phyloP scores from a whole-genome alignment of 1,140 invertebrate species.

The Tribolium castaneum region DNA sequence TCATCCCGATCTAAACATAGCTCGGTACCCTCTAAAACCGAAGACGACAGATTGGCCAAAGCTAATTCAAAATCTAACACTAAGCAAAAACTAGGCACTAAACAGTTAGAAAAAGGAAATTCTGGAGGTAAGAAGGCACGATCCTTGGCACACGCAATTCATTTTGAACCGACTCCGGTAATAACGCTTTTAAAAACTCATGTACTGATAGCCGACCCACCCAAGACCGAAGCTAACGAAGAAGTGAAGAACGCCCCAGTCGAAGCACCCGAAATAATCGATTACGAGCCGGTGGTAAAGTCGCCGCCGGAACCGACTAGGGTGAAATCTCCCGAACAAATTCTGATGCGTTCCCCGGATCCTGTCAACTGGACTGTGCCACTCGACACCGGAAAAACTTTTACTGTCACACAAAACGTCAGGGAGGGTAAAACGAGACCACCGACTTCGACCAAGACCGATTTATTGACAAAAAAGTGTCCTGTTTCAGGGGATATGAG shows the following conservation, averaged over 20 bases:
- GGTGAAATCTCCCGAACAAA: conserved; percentile 92
- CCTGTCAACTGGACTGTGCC: conserved; percentile 95
- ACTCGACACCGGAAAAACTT: conserved; percentile 91
- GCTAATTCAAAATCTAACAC: conserved; percentile 60
- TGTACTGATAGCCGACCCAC: conserved; percentile 50
- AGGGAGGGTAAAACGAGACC: conserved; percentile 75
- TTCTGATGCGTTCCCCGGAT: conserved; percentile 89
- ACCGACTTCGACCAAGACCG: background rate
- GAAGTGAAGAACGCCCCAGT: conserved; percentile 35
- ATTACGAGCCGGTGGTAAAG: conserved; percentile 81
- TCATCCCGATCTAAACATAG: conserved; percentile 64
- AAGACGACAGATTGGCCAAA: conserved; percentile 63
- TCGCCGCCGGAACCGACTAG: conserved; percentile 90
- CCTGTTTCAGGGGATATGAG: conserved; percentile 62
- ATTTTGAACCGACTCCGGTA: background rate
- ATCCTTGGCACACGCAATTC: conserved; percentile 61
- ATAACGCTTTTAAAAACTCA: conserved; percentile 11
- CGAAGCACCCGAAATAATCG: conserved; percentile 63
- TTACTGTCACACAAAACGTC: conserved; percentile 92
- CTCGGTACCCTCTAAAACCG: conserved; percentile 62
- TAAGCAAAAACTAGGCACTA: conserved; percentile 57
- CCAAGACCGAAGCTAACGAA: conserved; percentile 51
- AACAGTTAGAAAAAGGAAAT: conserved; percentile 58
- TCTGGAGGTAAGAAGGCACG: conserved; percentile 61
- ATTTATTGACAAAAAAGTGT: conserved; percentile 10